phyloP scores from a whole-genome alignment of 2,113 vertebrate species.

The Crotalus tigris region DNA sequence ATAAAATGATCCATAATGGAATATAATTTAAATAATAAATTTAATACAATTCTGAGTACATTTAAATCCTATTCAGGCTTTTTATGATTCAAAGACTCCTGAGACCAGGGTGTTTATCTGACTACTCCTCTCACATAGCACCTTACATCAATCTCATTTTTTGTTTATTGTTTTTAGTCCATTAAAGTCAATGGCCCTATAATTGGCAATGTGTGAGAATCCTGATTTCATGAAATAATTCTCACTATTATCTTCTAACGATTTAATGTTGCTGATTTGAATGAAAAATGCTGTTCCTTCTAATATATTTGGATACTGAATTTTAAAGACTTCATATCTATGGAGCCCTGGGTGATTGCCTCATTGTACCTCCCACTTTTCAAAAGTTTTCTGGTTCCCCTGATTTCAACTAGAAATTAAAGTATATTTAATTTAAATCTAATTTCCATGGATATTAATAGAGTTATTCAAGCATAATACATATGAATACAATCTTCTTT shows the following conservation, averaged over 20 bases:
- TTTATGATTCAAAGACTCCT: background rate
- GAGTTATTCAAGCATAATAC: background rate
- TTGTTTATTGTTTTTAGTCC: background rate
- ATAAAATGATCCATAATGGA: background rate
- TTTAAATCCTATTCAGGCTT: background rate
- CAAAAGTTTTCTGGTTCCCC: background rate
- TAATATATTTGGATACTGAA: background rate
- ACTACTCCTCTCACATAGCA: background rate
- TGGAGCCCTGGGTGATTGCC: background rate
- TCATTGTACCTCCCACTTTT: background rate
- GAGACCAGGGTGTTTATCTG: background rate
- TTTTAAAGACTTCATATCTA: background rate
- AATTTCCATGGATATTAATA: background rate
- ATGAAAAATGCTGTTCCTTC: background rate
- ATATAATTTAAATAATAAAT: constrained; percentile 8
- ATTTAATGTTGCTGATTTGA: background rate
- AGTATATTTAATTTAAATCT: background rate
- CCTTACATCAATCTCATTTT: background rate
- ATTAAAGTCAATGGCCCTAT: background rate
- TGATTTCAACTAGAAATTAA: background rate
- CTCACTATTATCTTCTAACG: background rate
- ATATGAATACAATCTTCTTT: background rate
- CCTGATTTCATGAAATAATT: background rate
- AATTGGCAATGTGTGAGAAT: background rate
- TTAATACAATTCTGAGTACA: background rate